Conservation (phyloP, 2,797 vertebrate genomes). For the Lithobates pipiens region DNA sequence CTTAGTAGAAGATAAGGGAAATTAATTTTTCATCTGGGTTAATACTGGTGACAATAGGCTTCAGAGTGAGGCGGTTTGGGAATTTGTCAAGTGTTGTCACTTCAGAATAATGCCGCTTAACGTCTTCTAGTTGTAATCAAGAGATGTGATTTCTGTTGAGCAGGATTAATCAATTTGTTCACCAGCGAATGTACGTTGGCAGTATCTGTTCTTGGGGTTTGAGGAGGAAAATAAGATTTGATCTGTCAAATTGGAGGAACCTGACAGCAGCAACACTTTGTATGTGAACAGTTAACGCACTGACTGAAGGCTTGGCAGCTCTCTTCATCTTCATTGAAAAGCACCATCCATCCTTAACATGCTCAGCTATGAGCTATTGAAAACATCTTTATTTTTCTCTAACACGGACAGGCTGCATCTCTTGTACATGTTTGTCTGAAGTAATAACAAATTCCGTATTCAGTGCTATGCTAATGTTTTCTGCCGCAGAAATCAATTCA, state of each 20-base stretch:
- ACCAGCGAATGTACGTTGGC: slow-evolving; percentile 84
- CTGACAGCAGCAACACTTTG: slow-evolving; percentile 78
- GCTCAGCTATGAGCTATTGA: slow-evolving; percentile 25
- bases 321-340: slow-evolving; percentile 70
- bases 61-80: slow-evolving; percentile 81
- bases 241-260: slow-evolving; percentile 88
- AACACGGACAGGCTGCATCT: background rate
- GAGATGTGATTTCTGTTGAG: slow-evolving; percentile 93
- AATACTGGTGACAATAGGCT: slow-evolving; percentile 93
- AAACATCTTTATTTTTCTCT: slow-evolving; percentile 57
- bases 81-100: slow-evolving; percentile 96
- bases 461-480: background rate
- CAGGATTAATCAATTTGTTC: slow-evolving; percentile 95
- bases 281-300: slow-evolving; percentile 74
- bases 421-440: background rate
- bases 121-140: slow-evolving; percentile 93
- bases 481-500: background rate
- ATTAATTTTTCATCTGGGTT: slow-evolving; percentile 99
- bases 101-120: slow-evolving; percentile 94
- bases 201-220: slow-evolving; percentile 82
- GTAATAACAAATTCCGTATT: background rate
- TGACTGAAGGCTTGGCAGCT: slow-evolving; percentile 66
- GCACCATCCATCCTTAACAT: slow-evolving; percentile 7
- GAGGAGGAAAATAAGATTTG: slow-evolving; percentile 84
- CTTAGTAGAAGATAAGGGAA: slow-evolving; percentile 98